Evolutionary conservation across 2,113 vertebrate species (phyloP).

Genomic region (Psilopogon haemacephalus): DNA sequence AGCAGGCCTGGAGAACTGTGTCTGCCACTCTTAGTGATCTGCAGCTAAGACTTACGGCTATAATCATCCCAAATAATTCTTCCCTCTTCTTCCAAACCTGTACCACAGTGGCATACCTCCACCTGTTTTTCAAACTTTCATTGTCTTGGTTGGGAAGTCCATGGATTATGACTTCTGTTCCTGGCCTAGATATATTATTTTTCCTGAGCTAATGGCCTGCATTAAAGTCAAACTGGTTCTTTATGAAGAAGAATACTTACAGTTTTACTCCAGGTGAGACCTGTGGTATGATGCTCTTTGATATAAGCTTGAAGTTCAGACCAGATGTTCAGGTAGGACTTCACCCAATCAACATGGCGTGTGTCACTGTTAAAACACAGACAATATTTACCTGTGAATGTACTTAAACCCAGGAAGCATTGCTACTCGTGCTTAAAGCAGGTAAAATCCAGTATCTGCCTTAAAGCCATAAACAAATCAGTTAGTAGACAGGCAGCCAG

Average conservation of each 20-base stretch:
- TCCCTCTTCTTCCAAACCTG: background rate
- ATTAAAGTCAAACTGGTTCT: background rate
- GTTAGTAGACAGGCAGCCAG: background rate
- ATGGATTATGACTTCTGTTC: background rate
- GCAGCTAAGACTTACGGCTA: background rate
- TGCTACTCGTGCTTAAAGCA: background rate
- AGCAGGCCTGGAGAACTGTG: background rate
- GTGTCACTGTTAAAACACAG: constrained; percentile 80
- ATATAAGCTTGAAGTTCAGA: constrained; percentile 92
- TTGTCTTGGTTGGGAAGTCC: background rate
- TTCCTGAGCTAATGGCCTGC: background rate
- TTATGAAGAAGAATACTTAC: constrained; percentile 77
- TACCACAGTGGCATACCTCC: background rate
- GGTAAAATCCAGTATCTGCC: background rate
- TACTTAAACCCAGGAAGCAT: background rate
- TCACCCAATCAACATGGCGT: constrained; percentile 95
- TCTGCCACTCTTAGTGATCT: background rate
- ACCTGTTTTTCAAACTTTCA: background rate
- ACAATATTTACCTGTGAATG: background rate
- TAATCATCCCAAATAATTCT: background rate
- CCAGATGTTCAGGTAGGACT: constrained; percentile 93
- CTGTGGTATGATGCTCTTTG: constrained; percentile 91
- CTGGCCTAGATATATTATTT: background rate
- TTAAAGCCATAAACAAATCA: background rate
- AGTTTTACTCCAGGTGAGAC: constrained; percentile 90